Conservation (phyloP, 2,888 invertebrate genomes). For the Linnaemya vulpina region DNA sequence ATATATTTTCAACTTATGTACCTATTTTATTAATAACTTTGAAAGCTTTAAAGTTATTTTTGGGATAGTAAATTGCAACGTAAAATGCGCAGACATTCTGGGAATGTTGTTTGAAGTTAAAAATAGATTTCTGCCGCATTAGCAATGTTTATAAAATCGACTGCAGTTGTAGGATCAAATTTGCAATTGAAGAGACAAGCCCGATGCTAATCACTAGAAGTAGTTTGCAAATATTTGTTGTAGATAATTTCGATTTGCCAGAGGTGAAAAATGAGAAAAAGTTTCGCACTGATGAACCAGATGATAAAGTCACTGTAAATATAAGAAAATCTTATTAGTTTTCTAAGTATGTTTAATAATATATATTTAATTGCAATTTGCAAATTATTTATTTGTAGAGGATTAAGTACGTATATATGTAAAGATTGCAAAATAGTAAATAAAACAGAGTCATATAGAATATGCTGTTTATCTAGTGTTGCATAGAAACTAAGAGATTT, state of each 20-base stretch:
- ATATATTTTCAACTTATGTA: background rate
- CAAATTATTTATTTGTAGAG: too few species aligned
- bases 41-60: slow-evolving; percentile 73
- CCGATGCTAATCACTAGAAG: slow-evolving; percentile 60
- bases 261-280: slow-evolving; percentile 80
- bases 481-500: too few species aligned
- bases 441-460: too few species aligned
- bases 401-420: too few species aligned
- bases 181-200: slow-evolving; percentile 55
- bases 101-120: slow-evolving; percentile 56
- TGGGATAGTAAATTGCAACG: slow-evolving; percentile 59
- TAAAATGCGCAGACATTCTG: slow-evolving; percentile 65
- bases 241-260: slow-evolving; percentile 63
- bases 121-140: slow-evolving; percentile 57
- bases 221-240: slow-evolving; percentile 63
- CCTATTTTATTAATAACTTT: slow-evolving; percentile 41
- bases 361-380: too few species aligned
- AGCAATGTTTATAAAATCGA: slow-evolving; percentile 45
- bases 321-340: background rate
- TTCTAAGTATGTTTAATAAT: too few species aligned
- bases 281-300: slow-evolving; percentile 79
- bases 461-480: too few species aligned
- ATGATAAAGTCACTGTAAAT: slow-evolving; percentile 80
- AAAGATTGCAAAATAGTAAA: too few species aligned
- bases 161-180: slow-evolving; percentile 55